Percentiles rank a stretch among this genome's conserved stretches.
These are phyloP conservation scores for Agrenia bidenticulata DNA, from an alignment of 2,888 invertebrate species.

Conservation along the genomic window DNA sequence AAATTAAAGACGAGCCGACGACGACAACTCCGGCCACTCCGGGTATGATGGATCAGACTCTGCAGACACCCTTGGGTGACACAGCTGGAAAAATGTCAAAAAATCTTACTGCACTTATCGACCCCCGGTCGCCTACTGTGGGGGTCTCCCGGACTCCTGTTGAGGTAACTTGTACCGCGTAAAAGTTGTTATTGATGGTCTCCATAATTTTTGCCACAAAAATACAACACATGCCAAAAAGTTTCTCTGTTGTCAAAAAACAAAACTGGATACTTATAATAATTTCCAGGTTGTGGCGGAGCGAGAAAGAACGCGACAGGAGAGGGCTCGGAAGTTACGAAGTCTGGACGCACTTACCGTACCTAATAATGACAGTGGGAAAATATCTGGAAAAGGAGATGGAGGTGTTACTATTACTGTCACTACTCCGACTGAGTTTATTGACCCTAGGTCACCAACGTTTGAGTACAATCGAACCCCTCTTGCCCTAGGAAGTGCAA, in stretches of 20 bases:
- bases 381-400: neutral
- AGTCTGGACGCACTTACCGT: neutral
- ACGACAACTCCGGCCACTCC: slow-evolving; percentile 13
- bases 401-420: slow-evolving; percentile 1
- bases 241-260: no score
- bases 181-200: no score
- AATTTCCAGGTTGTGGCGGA: slow-evolving; percentile 33
- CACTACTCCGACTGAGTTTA: slow-evolving; percentile 26
- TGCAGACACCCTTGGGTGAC: slow-evolving; percentile 2
- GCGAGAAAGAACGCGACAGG: slow-evolving; percentile 20
- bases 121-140: slow-evolving; percentile 45
- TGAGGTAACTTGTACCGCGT: slow-evolving; percentile 29
- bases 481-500: slow-evolving; percentile 21
- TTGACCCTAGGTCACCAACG: slow-evolving; percentile 47
- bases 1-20: slow-evolving; percentile 6
- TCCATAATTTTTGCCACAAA: no score
- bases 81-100: neutral
- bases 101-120: slow-evolving; percentile 27
- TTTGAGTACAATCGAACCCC: slow-evolving; percentile 46
- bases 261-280: no score
- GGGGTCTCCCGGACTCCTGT: slow-evolving; percentile 47
- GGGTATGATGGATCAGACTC: no score
- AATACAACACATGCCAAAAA: no score
- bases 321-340: slow-evolving; percentile 22
- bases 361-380: neutral